phyloP scores from a whole-genome alignment of 2,797 vertebrate genomes.

The Chloroceryle inda region DNA sequence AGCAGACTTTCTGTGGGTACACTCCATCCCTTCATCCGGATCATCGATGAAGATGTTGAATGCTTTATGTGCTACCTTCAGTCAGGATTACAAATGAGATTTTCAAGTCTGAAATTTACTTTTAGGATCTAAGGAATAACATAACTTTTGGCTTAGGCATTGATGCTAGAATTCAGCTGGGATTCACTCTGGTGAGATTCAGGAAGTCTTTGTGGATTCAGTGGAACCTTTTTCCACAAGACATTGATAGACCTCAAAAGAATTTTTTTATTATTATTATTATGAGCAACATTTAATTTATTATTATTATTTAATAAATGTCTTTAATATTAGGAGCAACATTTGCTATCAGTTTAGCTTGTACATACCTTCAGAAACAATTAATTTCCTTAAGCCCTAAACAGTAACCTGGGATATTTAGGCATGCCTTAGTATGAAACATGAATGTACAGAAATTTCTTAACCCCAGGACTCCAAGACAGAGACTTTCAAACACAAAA shows the following conservation, averaged over 20 bases:
- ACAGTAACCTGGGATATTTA: neutral
- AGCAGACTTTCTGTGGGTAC: no score
- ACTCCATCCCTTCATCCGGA: no score
- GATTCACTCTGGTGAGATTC: neutral
- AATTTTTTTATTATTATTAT: no score
- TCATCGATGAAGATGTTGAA: no score
- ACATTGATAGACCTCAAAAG: neutral
- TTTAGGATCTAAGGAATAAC: neutral
- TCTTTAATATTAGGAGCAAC: neutral
- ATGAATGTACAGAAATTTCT: neutral
- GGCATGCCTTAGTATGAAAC: neutral
- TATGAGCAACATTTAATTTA: no score
- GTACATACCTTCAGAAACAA: neutral
- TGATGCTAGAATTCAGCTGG: neutral
- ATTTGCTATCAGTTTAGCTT: neutral
- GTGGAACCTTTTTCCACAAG: neutral
- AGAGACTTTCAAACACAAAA: neutral
- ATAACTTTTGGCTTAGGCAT: fast-evolving
- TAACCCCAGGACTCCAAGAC: neutral
- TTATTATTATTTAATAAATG: no score
- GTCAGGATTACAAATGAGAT: neutral
- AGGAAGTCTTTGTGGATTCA: neutral
- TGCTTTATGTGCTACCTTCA: neutral
- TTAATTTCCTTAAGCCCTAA: neutral
- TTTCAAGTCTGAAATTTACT: neutral